Evolutionary conservation across 2,113 vertebrate genomes (phyloP).

Genomic region (Corvus cornix): DNA sequence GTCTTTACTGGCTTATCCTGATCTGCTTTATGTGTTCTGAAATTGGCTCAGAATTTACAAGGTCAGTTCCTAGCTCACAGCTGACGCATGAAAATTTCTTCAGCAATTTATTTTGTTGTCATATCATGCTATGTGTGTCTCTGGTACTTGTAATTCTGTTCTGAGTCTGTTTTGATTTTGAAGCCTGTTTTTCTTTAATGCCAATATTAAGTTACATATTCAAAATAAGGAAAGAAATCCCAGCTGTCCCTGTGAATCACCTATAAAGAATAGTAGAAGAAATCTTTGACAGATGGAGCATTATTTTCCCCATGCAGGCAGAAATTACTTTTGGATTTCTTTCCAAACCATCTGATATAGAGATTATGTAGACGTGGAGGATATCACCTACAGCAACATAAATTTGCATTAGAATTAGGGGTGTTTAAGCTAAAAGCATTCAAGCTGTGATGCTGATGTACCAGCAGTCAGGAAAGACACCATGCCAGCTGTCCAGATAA

Average conservation of each 20-base stretch:
- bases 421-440: neutral
- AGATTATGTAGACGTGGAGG: neutral
- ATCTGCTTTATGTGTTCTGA: neutral
- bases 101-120: neutral
- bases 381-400: neutral
- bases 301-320: neutral
- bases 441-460: neutral
- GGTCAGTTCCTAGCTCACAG: neutral
- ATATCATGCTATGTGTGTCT: neutral
- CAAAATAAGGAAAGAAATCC: neutral
- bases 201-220: neutral
- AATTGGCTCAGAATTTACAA: neutral
- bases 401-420: neutral
- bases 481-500: neutral
- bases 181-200: neutral
- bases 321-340: slow-evolving; percentile 2
- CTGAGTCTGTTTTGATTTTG: neutral
- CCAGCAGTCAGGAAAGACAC: neutral
- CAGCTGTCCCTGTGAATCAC: neutral
- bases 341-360: neutral
- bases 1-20: neutral
- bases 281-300: neutral
- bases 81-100: neutral
- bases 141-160: neutral
- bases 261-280: neutral